Evolutionary conservation across 2,888 invertebrate species (phyloP).

Genomic region (Patella depressa): DNA sequence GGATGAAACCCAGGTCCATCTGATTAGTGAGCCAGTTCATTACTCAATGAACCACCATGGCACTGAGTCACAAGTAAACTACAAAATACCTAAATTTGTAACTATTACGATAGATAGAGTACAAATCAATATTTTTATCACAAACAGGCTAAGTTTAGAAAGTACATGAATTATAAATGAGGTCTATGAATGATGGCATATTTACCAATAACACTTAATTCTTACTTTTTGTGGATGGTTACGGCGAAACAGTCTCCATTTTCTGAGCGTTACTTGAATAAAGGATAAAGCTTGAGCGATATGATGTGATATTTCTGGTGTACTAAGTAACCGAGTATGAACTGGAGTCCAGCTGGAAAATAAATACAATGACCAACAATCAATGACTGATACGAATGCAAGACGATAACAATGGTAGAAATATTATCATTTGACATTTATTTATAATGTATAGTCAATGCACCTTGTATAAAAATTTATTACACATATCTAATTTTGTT

Average conservation of each 20-base stretch:
- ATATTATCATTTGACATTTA: not conserved
- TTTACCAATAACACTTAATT: not conserved
- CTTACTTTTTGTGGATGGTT: conserved; percentile 56
- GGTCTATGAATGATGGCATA: too few species aligned
- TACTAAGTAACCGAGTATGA: conserved; percentile 68
- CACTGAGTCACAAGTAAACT: too few species aligned
- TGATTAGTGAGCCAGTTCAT: too few species aligned
- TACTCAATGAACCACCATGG: too few species aligned
- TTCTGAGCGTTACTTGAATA: conserved; percentile 38
- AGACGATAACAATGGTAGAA: not conserved
- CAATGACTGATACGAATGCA: not conserved
- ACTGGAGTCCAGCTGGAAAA: conserved; percentile 69
- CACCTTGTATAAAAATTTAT: not conserved
- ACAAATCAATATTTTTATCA: too few species aligned
- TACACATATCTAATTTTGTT: too few species aligned
- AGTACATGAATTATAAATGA: too few species aligned
- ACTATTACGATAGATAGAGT: too few species aligned
- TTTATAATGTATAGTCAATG: not conserved
- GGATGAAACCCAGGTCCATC: too few species aligned
- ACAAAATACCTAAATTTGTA: too few species aligned
- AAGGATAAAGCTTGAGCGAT: conserved; percentile 54
- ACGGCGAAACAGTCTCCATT: conserved; percentile 52
- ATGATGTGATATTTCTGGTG: conserved; percentile 67
- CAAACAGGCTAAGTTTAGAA: too few species aligned
- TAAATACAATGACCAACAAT: conserved; percentile 16